Conservation (phyloP, 2,113 vertebrate genomes). For the Neolamprologus devosi region DNA sequence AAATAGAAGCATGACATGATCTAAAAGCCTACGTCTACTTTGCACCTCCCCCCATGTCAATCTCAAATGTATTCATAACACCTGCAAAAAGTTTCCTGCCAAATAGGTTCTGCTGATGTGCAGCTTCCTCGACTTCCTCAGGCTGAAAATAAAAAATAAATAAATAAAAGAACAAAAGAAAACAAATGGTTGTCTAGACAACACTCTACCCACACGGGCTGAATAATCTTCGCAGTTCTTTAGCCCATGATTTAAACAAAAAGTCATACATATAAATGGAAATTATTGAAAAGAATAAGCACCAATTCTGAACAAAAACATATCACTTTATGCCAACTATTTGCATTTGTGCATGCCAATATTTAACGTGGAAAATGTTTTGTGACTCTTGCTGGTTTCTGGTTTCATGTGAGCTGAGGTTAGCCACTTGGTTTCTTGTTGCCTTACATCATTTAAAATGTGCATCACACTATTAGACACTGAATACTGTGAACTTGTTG, state of each 20-base stretch:
- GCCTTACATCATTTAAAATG: rapidly evolving
- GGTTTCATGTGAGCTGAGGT: neutral
- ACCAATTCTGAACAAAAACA: neutral
- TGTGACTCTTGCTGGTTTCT: neutral
- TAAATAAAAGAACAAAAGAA: neutral
- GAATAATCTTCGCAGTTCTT: neutral
- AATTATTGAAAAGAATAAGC: neutral
- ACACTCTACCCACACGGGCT: neutral
- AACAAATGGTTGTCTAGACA: neutral
- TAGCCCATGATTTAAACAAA: neutral
- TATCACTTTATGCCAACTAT: neutral
- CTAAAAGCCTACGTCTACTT: neutral
- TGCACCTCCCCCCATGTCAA: neutral
- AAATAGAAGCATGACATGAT: neutral
- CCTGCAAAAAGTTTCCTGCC: neutral
- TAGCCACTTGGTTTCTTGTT: neutral
- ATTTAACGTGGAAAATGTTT: neutral
- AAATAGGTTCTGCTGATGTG: neutral
- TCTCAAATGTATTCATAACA: neutral
- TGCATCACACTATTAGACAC: neutral
- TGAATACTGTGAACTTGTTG: neutral
- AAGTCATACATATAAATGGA: neutral
- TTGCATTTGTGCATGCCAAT: neutral
- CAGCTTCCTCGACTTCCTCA: neutral
- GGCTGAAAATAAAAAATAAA: neutral